phyloP scores from a whole-genome alignment of 2,113 vertebrate genomes.

The Cinclus cinclus region DNA sequence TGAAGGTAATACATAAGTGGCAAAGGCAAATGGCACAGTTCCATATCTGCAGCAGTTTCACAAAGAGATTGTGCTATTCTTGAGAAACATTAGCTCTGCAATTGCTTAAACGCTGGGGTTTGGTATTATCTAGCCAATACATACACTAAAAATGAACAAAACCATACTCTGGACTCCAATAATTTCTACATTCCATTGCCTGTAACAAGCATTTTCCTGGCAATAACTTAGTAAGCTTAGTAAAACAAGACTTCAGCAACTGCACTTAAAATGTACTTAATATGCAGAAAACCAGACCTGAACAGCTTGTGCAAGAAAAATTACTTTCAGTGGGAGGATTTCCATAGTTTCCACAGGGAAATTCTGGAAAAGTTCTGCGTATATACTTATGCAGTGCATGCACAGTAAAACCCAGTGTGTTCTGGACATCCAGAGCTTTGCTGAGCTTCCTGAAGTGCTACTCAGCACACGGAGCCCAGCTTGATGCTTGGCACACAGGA shows the following conservation, averaged over 20 bases:
- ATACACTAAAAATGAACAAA: neutral
- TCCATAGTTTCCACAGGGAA: neutral
- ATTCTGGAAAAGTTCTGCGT: neutral
- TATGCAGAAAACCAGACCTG: neutral
- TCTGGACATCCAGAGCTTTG: neutral
- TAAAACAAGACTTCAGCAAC: neutral
- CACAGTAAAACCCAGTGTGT: neutral
- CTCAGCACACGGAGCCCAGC: neutral
- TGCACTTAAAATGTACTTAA: constrained; percentile 12
- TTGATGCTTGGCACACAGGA: neutral
- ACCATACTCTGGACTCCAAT: neutral
- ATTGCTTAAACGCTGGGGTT: constrained; percentile 5
- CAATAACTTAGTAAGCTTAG: neutral
- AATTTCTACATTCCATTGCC: constrained; percentile 7
- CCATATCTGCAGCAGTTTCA: neutral
- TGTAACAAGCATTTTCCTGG: neutral
- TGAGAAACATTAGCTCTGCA: neutral
- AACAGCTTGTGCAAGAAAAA: constrained; percentile 1
- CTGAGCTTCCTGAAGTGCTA: neutral
- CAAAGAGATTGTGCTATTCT: neutral
- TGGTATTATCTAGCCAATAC: constrained; percentile 12
- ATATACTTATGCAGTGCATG: neutral
- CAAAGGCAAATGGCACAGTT: neutral
- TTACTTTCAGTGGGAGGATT: neutral
- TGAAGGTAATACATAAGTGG: neutral